These are phyloP conservation scores for Neopipo cinnamomea DNA, from an alignment of 2,113 vertebrate species.

Conservation along the genomic window DNA sequence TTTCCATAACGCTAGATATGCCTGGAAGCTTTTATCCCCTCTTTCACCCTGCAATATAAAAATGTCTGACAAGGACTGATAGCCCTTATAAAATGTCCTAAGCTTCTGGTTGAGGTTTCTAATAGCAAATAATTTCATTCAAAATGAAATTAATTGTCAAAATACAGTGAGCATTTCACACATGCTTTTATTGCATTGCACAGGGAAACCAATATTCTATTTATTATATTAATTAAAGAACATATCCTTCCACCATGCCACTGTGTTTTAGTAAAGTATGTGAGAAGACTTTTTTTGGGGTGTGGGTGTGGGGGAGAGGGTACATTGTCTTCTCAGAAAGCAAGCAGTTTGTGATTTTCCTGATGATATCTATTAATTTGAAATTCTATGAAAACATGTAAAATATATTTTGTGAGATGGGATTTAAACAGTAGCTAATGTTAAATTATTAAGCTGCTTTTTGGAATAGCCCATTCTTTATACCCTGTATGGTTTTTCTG, in stretches of 20 bases:
- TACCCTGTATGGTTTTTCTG: neutral
- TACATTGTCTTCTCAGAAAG: neutral
- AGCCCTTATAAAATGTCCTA: conserved; percentile 36
- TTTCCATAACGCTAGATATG: conserved; percentile 49
- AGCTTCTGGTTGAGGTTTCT: conserved; percentile 62
- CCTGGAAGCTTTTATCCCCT: conserved; percentile 11
- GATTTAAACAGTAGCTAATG: conserved; percentile 20
- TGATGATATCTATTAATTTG: neutral
- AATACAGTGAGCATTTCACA: conserved; percentile 14
- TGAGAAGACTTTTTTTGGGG: neutral
- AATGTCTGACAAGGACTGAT: conserved; percentile 58
- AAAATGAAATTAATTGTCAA: conserved; percentile 59
- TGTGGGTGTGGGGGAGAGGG: fast-evolving
- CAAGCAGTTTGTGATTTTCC: conserved; percentile 35
- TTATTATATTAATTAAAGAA: conserved; percentile 52
- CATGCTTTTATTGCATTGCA: neutral
- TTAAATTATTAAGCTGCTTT: conserved; percentile 11
- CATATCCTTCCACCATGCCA: neutral
- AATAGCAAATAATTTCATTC: conserved; percentile 68
- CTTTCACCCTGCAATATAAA: conserved; percentile 47
- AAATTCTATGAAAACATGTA: conserved; percentile 22
- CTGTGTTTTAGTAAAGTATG: conserved; percentile 21
- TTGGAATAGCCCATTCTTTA: neutral
- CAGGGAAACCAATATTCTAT: conserved; percentile 6
- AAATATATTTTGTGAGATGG: neutral